phyloP scores from a whole-genome alignment of 2,888 invertebrate genomes.

The Eristalis arbustorum region DNA sequence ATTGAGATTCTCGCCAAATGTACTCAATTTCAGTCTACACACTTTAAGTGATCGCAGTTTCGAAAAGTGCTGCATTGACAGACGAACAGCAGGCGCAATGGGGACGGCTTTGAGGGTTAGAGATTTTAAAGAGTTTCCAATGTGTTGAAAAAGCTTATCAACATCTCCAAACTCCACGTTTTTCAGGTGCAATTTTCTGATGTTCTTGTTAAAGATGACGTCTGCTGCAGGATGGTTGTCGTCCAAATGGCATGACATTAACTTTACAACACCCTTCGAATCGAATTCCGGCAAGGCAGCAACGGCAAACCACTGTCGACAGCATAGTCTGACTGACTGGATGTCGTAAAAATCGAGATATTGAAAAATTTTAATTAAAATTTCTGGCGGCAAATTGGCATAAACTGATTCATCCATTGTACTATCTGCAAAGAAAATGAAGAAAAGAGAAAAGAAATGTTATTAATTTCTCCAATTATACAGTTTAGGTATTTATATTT shows the following conservation, averaged over 20 bases:
- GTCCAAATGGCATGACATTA: constrained; percentile 23
- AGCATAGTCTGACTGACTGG: constrained; percentile 74
- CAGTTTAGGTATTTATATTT: not conserved
- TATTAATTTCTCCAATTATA: not conserved
- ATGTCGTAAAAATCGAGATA: constrained; percentile 75
- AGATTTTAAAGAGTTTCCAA: constrained; percentile 26
- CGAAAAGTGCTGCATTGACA: constrained; percentile 24
- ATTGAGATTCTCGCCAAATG: constrained; percentile 8
- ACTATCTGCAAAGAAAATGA: constrained; percentile 22
- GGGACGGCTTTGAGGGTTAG: constrained; percentile 38
- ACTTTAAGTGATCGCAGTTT: constrained; percentile 27
- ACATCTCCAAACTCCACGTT: constrained; percentile 28
- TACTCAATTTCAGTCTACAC: constrained; percentile 1
- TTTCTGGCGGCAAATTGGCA: constrained; percentile 74
- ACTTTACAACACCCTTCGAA: constrained; percentile 37
- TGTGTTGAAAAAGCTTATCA: constrained; percentile 19
- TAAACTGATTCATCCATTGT: constrained; percentile 1
- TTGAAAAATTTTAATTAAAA: constrained; percentile 75
- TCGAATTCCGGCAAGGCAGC: constrained; percentile 72
- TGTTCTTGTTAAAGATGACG: constrained; percentile 7
- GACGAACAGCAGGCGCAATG: constrained; percentile 13
- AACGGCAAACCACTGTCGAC: constrained; percentile 73
- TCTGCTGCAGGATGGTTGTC: constrained; percentile 42
- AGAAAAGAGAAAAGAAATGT: not conserved
- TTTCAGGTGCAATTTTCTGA: constrained; percentile 32